Evolutionary conservation across 2,113 vertebrate species (phyloP).

Genomic region (Anarrhichthys ocellatus): DNA sequence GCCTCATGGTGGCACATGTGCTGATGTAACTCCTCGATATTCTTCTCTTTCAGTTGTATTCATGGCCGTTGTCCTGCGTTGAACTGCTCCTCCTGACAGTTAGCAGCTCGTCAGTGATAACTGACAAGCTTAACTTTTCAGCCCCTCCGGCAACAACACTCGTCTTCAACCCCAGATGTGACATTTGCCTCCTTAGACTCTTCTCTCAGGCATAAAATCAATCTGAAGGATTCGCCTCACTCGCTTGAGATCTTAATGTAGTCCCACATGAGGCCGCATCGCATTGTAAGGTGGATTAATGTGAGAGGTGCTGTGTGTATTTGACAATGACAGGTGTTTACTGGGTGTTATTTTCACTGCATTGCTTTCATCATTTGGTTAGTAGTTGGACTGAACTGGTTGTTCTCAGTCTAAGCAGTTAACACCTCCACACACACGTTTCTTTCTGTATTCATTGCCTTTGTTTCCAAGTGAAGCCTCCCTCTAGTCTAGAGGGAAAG

Average conservation of each 20-base stretch:
- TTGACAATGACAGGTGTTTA: neutral
- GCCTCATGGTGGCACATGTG: conserved; percentile 35
- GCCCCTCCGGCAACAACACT: neutral
- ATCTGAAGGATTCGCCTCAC: conserved; percentile 31
- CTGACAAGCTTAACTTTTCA: neutral
- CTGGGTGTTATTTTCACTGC: too few species aligned
- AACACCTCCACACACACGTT: neutral
- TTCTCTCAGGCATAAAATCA: conserved; percentile 34
- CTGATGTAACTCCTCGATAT: neutral
- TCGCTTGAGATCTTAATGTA: conserved; percentile 28
- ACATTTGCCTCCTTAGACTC: neutral
- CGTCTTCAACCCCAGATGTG: conserved; percentile 3
- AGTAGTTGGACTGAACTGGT: neutral
- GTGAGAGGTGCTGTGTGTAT: neutral
- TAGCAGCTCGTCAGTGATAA: neutral
- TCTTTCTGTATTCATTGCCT: neutral
- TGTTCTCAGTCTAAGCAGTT: neutral
- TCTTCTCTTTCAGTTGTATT: conserved; percentile 7
- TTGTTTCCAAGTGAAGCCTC: conserved; percentile 7
- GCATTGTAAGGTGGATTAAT: neutral
- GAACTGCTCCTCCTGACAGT: conserved; percentile 11
- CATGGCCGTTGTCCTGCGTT: neutral
- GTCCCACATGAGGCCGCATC: neutral
- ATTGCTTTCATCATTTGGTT: neutral
- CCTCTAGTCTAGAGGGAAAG: neutral